These are phyloP conservation scores for Daktulosphaira vitifoliae DNA, from an alignment of 1,140 invertebrate species.

Conservation along the genomic window DNA sequence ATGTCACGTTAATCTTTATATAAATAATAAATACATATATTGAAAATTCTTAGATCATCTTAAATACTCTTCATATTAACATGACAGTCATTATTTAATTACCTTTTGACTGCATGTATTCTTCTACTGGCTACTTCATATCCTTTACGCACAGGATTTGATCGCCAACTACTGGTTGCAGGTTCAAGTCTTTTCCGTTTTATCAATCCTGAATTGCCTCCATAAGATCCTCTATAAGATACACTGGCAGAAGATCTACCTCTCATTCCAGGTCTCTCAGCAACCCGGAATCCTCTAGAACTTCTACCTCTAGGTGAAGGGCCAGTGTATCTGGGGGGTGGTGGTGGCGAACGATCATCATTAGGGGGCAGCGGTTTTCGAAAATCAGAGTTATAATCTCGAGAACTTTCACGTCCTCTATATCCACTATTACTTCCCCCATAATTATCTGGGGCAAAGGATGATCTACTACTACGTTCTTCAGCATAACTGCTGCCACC, in stretches of 20 bases:
- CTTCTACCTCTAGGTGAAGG: slow-evolving; percentile 17
- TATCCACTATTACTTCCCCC: slow-evolving; percentile 27
- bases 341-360: slow-evolving; percentile 19
- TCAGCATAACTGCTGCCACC: slow-evolving; percentile 18
- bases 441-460: slow-evolving; percentile 15
- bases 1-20: too few relatives aligned
- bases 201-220: slow-evolving; percentile 17
- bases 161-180: background rate
- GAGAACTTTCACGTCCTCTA: slow-evolving; percentile 25
- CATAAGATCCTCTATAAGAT: slow-evolving; percentile 26
- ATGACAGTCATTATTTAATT: slow-evolving; percentile 28
- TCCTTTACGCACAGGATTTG: slow-evolving; percentile 26
- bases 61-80: slow-evolving; percentile 13
- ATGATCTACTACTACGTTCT: slow-evolving; percentile 18
- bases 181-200: slow-evolving; percentile 30
- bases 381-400: slow-evolving; percentile 25
- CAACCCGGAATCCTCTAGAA: slow-evolving; percentile 25
- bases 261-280: slow-evolving; percentile 22
- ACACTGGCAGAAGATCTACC: slow-evolving; percentile 20
- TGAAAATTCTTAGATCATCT: slow-evolving; percentile 19
- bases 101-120: slow-evolving; percentile 32
- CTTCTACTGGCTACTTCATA: slow-evolving; percentile 26
- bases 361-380: slow-evolving; percentile 24
- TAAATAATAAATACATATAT: too few relatives aligned
- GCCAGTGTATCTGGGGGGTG: slow-evolving; percentile 21